Conservation (phyloP, 2,113 vertebrate genomes). For the Grammomys dolichurus region DNA sequence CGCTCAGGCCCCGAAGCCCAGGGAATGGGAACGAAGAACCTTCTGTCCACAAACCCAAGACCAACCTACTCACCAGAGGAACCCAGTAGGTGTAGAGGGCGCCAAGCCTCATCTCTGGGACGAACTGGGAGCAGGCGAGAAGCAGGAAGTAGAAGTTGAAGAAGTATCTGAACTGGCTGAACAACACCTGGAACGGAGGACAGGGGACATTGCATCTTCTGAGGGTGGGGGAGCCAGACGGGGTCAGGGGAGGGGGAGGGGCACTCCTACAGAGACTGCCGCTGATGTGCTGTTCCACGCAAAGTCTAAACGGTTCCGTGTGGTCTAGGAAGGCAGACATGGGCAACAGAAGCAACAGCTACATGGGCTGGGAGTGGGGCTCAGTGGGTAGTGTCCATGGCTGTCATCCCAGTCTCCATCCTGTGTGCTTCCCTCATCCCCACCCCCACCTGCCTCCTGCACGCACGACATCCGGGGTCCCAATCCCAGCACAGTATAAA, state of each 20-base stretch:
- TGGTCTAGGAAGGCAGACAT: not conserved
- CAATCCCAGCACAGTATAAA: not conserved
- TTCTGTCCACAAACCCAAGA: not conserved
- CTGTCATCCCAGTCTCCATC: not conserved
- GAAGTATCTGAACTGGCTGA: slow-evolving; percentile 99
- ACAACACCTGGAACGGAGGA: slow-evolving; percentile 91
- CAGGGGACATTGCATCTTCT: not conserved
- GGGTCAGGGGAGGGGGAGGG: not conserved
- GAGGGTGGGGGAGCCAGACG: not conserved
- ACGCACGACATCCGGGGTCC: not conserved
- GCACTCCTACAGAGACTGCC: rapidly evolving
- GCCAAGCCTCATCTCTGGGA: slow-evolving; percentile 95
- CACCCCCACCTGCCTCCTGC: not conserved
- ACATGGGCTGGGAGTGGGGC: no score
- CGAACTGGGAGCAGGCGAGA: slow-evolving; percentile 97
- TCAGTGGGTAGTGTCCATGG: not conserved
- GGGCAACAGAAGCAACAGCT: not conserved
- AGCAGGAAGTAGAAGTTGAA: slow-evolving; percentile 99
- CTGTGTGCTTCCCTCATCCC: not conserved
- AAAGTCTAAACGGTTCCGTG: no score
- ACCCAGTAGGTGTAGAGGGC: slow-evolving; percentile 99
- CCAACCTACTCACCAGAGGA: slow-evolving; percentile 92
- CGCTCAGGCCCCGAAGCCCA: not conserved
- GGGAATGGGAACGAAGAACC: slow-evolving; percentile 38
- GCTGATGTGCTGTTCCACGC: rapidly evolving